Evolutionary conservation across 1,140 invertebrate species (phyloP).

Genomic region (Penaeus vannamei): DNA sequence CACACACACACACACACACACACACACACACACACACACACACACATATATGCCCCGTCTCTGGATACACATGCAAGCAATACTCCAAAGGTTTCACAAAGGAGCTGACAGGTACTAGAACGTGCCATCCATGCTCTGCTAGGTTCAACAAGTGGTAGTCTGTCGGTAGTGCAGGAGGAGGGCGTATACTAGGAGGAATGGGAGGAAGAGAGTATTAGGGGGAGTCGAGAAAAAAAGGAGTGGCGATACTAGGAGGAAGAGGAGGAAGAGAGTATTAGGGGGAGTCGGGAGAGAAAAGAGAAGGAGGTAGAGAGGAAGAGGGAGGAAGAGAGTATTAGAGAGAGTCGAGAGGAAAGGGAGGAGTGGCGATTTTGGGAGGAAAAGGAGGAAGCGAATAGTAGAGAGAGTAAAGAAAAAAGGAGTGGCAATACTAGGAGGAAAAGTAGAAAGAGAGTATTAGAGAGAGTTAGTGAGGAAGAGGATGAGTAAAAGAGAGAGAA

Average conservation of each 20-base stretch:
- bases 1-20: too few relatives aligned
- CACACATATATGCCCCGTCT: too few relatives aligned
- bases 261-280: neutral
- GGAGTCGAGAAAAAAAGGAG: neutral
- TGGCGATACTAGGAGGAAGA: neutral
- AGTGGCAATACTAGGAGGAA: neutral
- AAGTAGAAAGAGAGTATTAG: neutral
- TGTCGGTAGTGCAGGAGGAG: too few relatives aligned
- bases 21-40: too few relatives aligned
- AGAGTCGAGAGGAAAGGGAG: neutral
- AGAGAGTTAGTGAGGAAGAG: neutral
- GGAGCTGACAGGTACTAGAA: too few relatives aligned
- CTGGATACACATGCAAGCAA: too few relatives aligned
- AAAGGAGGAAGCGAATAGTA: too few relatives aligned
- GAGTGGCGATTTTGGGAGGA: neutral
- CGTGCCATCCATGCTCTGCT: too few relatives aligned
- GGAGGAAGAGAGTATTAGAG: neutral
- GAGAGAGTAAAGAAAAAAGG: neutral
- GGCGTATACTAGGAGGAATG: neutral
- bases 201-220: conserved; percentile 9
- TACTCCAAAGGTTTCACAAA: too few relatives aligned
- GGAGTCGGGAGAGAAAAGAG: neutral
- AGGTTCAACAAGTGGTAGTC: too few relatives aligned
- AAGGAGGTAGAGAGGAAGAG: neutral
- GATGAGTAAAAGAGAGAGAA: too few relatives aligned